These are phyloP conservation scores for Hystrix brachyura DNA, from an alignment of 2,113 vertebrate genomes.

Conservation along the genomic window DNA sequence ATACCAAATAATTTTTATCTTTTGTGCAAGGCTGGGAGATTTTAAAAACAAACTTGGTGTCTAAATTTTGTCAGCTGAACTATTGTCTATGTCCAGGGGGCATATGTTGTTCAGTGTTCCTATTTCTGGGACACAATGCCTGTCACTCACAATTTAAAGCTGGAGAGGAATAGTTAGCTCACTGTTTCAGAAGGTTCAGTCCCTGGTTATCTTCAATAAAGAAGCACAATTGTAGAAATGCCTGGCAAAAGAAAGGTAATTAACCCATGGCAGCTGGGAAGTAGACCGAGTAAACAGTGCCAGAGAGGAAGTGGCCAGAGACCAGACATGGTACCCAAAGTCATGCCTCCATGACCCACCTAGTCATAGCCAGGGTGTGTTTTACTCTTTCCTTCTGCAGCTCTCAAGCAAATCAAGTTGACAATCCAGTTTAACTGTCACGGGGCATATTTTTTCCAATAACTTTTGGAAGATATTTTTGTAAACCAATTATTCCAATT, in stretches of 20 bases:
- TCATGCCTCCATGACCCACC: not conserved
- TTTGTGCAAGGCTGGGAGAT: not conserved
- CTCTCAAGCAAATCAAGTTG: not conserved
- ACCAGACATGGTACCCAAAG: not conserved
- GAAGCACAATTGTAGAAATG: too few relatives aligned
- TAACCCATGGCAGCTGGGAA: not conserved
- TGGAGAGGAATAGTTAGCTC: not conserved
- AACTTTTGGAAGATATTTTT: not conserved
- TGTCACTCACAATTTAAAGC: not conserved
- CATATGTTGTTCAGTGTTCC: not conserved
- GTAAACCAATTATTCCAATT: not conserved
- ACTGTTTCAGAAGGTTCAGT: not conserved
- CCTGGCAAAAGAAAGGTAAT: not conserved
- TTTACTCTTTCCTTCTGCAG: not conserved
- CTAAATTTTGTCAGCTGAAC: not conserved
- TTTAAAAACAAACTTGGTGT: conserved; percentile 2
- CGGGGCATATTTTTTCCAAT: not conserved
- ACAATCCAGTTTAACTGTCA: not conserved
- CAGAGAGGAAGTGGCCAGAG: not conserved
- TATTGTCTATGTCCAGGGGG: not conserved
- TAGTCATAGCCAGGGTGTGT: not conserved
- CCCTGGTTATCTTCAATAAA: not conserved
- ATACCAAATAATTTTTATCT: not conserved
- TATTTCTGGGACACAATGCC: not conserved
- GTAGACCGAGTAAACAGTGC: not conserved